Evolutionary conservation across 2,888 invertebrate genomes (phyloP).

Genomic region (Tholera decimalis): DNA sequence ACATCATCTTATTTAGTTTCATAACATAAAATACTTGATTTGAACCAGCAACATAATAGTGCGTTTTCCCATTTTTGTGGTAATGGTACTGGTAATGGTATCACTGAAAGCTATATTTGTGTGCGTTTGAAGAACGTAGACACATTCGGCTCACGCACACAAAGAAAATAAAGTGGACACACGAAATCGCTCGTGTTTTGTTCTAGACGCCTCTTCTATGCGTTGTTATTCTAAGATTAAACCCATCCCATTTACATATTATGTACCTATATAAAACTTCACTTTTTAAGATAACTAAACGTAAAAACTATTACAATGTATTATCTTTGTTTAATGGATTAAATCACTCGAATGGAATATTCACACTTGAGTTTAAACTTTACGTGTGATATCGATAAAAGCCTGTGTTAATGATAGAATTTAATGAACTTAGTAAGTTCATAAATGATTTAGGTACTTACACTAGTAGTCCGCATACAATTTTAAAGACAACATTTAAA

Average conservation of each 20-base stretch:
- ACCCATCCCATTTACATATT: constrained; percentile 29
- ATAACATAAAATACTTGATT: too few relatives aligned
- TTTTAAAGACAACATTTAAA: constrained; percentile 4
- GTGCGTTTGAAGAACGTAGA: too few relatives aligned
- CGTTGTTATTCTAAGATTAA: too few relatives aligned
- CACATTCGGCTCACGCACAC: too few relatives aligned
- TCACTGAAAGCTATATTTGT: too few relatives aligned
- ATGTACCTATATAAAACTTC: constrained; percentile 25
- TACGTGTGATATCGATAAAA: constrained; percentile 55
- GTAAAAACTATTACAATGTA: constrained; percentile 45
- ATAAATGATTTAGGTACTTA: constrained; percentile 44
- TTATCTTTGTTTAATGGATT: constrained; percentile 52
- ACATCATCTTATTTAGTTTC: too few relatives aligned
- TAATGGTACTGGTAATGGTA: too few relatives aligned
- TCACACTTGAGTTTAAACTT: constrained; percentile 53
- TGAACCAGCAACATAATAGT: too few relatives aligned
- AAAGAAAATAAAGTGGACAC: too few relatives aligned
- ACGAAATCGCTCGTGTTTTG: too few relatives aligned
- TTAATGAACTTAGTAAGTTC: constrained; percentile 38
- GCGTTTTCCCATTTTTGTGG: too few relatives aligned
- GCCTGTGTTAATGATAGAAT: constrained; percentile 28
- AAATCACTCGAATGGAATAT: constrained; percentile 48
- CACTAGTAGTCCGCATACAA: constrained; percentile 53
- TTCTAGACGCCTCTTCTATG: too few relatives aligned
- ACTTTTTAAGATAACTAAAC: constrained; percentile 43